Base-by-base conservation (phyloP, 2,888 invertebrate species). In the Incurvaria masculella region DNA sequence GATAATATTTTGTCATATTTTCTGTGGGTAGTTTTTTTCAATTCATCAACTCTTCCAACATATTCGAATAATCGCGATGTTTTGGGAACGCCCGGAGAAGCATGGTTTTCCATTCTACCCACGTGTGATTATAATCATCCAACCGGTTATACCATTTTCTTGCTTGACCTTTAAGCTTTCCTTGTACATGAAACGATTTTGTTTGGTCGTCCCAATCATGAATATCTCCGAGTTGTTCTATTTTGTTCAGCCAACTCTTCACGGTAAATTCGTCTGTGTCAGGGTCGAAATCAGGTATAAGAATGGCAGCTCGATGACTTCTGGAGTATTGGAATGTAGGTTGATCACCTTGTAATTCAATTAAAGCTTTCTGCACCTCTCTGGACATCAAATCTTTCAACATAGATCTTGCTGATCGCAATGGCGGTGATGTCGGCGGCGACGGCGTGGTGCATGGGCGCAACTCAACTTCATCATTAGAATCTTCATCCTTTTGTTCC, bases 1-100 rank as follows among this genome's bases (percentile, higher is more conserved):
- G 59, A 14, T 57, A 59, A 27, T 60, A 60, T 38, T 60, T 56
- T 0, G n/a, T n/a, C n/a, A n/a, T n/a, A n/a, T n/a, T n/a, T n/a
- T n/a, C n/a, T n/a, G n/a, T n/a, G n/a, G n/a, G 57, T 59, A 55
- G 14, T 45, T 59, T 58, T 39, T 49, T 57, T 39, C 59, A 47
- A 0, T 45, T 19, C n/a, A 58, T 26, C 52, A 59, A 48, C 27
- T 59, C 59, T 21, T 57, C 57, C 1, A 59, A 19, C 10, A 55
- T 27, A 6, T 42, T 49, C 2, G 46, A 46, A 23, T 55, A 59
- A 20, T 61, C 59, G n/a, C n/a, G n/a, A n/a, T n/a, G n/a, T n/a
- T n/a, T n/a, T n/a, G n/a, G n/a, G n/a, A n/a, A n/a, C n/a, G n/a
- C n/a, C 43, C 57, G 51, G 2, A 52, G 2, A 2, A 60, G 10